phyloP scores from a whole-genome alignment of 2,113 vertebrate species.

The Scomber japonicus region DNA sequence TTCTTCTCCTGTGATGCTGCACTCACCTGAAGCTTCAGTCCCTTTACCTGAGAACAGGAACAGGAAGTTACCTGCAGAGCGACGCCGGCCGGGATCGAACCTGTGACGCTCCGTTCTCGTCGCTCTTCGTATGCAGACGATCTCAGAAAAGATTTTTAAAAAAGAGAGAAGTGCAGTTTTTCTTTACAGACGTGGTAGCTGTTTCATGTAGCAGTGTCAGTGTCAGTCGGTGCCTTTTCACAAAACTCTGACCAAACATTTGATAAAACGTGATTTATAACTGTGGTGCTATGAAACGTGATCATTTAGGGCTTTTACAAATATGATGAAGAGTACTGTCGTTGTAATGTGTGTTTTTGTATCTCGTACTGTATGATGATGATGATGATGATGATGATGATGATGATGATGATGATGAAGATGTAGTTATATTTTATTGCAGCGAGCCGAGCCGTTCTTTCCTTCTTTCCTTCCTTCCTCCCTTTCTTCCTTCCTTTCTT shows the following conservation, averaged over 20 bases:
- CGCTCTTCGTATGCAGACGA: neutral
- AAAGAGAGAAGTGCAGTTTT: neutral
- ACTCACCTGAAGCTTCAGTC: neutral
- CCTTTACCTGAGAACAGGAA: neutral
- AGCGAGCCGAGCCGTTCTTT: too few relatives aligned
- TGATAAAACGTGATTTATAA: conserved; percentile 53
- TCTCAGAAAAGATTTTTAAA: too few relatives aligned
- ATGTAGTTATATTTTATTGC: neutral
- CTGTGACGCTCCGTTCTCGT: neutral
- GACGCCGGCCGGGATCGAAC: neutral
- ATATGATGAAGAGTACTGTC: neutral
- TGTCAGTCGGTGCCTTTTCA: conserved; percentile 63
- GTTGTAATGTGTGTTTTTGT: conserved; percentile 12
- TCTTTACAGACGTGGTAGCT: conserved; percentile 16
- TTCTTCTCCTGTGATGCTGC: conserved; percentile 38
- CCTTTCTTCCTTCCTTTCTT: too few relatives aligned
- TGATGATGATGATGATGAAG: conserved; percentile 7
- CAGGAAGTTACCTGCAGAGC: neutral
- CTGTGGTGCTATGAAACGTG: conserved; percentile 61
- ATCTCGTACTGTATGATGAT: neutral
- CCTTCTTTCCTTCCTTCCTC: too few relatives aligned
- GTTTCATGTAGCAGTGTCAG: conserved; percentile 16
- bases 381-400: conserved; percentile 12
- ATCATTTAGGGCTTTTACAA: conserved; percentile 41
- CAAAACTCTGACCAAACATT: conserved; percentile 67